Percentiles rank a stretch among this genome's conserved stretches.
Evolutionary conservation across 1,140 invertebrate genomes (phyloP).

Genomic region (Drosophila nigromelanica): DNA sequence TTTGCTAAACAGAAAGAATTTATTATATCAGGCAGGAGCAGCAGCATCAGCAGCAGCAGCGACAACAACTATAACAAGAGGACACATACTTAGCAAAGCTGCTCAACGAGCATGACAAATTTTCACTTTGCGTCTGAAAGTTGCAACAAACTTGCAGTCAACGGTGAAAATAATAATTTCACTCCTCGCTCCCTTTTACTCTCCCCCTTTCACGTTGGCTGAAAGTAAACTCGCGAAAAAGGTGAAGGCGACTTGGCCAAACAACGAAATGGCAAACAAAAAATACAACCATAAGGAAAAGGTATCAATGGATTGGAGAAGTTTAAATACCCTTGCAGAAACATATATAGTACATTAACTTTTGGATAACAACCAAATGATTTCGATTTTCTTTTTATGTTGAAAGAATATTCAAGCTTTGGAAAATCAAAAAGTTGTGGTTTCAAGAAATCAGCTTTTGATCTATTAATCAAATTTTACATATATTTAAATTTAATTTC

Average conservation of each 20-base stretch:
- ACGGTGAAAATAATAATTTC: constrained; percentile 75
- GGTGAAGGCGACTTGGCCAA: constrained; percentile 30
- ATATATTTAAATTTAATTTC: too few species aligned
- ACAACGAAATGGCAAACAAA: constrained; percentile 19
- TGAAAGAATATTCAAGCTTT: too few species aligned
- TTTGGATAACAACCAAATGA: too few species aligned
- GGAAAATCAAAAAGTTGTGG: too few species aligned
- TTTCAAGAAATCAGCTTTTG: too few species aligned
- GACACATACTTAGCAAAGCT: constrained; percentile 48
- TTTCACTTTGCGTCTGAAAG: constrained; percentile 76
- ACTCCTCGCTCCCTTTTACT: constrained; percentile 11
- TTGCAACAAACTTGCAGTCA: constrained; percentile 74
- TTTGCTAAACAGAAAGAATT: constrained; percentile 76
- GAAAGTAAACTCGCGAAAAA: constrained; percentile 58
- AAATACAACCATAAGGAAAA: constrained; percentile 22
- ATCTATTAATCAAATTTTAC: too few species aligned
- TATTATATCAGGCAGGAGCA: constrained; percentile 62
- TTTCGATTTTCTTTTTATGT: too few species aligned
- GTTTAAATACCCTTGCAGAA: too few species aligned
- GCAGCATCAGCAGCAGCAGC: constrained; percentile 1
- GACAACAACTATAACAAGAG: constrained; percentile 1
- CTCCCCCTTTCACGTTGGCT: constrained; percentile 2
- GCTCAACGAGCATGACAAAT: constrained; percentile 78
- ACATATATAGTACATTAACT: too few species aligned
- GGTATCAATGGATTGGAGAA: too few species aligned